Conservation (phyloP, 53 echinoderm and acorn worm genomes). For the Antedon mediterranea region DNA sequence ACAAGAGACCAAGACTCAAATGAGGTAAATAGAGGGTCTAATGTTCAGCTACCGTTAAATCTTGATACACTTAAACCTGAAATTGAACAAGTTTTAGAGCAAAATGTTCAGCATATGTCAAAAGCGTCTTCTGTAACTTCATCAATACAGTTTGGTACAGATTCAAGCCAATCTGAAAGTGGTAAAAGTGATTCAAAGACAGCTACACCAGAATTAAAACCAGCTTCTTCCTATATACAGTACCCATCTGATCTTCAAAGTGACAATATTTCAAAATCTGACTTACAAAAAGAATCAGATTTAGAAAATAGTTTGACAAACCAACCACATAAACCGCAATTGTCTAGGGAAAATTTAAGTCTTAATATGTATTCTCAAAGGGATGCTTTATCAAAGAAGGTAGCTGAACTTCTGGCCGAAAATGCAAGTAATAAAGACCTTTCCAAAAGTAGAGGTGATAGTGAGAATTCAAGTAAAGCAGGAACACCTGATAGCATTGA, state of each 20-base stretch:
- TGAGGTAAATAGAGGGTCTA: conserved; percentile 45
- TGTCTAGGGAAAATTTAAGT: not conserved
- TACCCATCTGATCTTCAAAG: conserved; percentile 76
- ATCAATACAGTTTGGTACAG: conserved; percentile 20
- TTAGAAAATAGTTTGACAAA: not conserved
- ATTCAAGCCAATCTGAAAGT: conserved; percentile 11
- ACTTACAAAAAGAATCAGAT: not conserved
- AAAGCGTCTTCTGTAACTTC: conserved; percentile 22
- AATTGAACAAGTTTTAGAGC: not conserved
- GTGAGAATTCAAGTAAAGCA: conserved; percentile 32
- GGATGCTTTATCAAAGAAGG: conserved; percentile 64
- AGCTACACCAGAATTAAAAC: conserved; percentile 11
- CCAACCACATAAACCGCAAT: not conserved
- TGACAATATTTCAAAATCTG: conserved; percentile 17
- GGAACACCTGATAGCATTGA: conserved; percentile 96
- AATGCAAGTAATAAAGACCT: conserved; percentile 9
- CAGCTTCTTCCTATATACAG: conserved; percentile 57
- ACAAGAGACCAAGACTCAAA: conserved; percentile 2
- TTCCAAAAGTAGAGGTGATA: conserved; percentile 3
- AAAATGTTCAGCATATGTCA: conserved; percentile 13
- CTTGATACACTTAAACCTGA: conserved; percentile 38
- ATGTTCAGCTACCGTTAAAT: conserved; percentile 67
- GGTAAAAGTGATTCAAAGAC: conserved; percentile 6
- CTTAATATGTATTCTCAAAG: not conserved
- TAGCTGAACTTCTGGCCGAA: conserved; percentile 61